phyloP scores from a whole-genome alignment of 2,113 vertebrate genomes.

The Mugil cephalus region DNA sequence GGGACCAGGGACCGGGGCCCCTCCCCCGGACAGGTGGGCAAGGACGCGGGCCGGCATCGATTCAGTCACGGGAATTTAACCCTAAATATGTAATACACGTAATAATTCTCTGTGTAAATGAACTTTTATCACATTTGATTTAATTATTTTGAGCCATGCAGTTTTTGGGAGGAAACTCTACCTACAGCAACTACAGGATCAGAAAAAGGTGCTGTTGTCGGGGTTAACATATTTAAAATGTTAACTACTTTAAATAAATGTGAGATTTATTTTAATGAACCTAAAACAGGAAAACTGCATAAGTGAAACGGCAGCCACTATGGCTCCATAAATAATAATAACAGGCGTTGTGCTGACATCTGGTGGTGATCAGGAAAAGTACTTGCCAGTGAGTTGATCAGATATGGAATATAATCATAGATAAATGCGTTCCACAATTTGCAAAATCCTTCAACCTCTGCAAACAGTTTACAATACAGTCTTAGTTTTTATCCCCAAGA shows the following conservation, averaged over 20 bases:
- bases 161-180: fast-evolving
- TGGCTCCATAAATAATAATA: background rate
- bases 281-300: background rate
- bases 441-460: too few species aligned
- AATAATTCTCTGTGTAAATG: background rate
- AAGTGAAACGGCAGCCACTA: background rate
- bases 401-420: too few species aligned
- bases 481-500: too few species aligned
- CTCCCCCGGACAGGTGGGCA: conserved; percentile 78
- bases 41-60: background rate
- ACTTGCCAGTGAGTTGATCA: too few species aligned
- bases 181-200: background rate
- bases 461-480: too few species aligned
- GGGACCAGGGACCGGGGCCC: conserved; percentile 28
- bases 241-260: background rate
- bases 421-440: too few species aligned
- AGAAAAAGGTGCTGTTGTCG: too few species aligned
- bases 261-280: background rate
- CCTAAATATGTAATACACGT: background rate
- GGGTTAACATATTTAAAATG: background rate
- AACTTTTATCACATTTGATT: conserved; percentile 1
- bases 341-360: conserved; percentile 51
- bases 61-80: background rate
- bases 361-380: conserved; percentile 31
- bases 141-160: too few species aligned